Evolutionary conservation across 2,797 vertebrate species (phyloP).

Genomic region (Saxicola maurus): DNA sequence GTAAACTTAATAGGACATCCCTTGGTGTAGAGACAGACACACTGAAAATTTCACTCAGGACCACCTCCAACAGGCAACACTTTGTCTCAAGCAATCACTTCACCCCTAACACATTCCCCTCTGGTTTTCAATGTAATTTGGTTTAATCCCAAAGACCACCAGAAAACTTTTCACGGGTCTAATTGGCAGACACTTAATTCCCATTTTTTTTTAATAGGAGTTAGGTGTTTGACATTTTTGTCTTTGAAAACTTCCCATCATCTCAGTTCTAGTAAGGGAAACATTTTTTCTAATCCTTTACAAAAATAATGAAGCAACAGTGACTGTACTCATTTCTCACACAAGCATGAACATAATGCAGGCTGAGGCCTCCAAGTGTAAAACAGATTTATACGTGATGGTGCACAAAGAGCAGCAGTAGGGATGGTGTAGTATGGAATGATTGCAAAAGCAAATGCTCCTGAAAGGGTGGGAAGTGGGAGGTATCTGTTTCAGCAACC

Average conservation of each 20-base stretch:
- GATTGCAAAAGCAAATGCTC: background rate
- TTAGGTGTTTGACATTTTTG: slow-evolving; percentile 17
- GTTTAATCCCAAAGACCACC: slow-evolving; percentile 18
- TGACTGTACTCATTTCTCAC: background rate
- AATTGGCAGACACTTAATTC: slow-evolving; percentile 35
- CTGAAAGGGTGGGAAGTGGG: background rate
- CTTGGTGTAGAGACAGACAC: background rate
- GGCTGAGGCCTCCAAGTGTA: background rate
- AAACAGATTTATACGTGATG: background rate
- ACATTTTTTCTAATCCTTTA: slow-evolving; percentile 16
- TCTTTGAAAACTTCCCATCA: slow-evolving; percentile 48
- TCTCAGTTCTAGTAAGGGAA: slow-evolving; percentile 10
- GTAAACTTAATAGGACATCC: background rate
- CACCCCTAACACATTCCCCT: background rate
- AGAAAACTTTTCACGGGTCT: slow-evolving; percentile 31
- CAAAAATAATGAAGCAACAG: slow-evolving; percentile 26
- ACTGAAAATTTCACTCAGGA: background rate
- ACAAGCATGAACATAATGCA: background rate
- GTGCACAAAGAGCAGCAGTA: background rate
- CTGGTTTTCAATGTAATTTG: slow-evolving; percentile 12
- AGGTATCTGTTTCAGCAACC: background rate
- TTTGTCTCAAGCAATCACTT: slow-evolving; percentile 23
- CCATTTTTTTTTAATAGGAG: slow-evolving; percentile 33
- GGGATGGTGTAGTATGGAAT: background rate
- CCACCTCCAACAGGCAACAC: slow-evolving; percentile 29